Base-by-base conservation (phyloP, 2,888 invertebrate genomes). In the Lepetodrilus schrolli region DNA sequence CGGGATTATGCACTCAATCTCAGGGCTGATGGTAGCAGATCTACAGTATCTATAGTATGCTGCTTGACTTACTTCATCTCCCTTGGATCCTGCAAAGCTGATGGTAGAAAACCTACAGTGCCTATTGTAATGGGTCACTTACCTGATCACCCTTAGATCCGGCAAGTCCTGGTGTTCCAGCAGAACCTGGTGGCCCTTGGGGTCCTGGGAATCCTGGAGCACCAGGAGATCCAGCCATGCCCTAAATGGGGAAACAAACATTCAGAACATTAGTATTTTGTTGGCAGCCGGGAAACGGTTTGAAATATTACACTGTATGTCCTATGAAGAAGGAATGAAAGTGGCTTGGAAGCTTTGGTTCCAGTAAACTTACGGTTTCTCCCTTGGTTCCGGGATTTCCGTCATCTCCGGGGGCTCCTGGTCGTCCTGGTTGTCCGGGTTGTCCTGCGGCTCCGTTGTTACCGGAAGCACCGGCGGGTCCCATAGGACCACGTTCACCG, bases 161-260 rank as follows among this genome's bases (percentile, higher is more conserved):
- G 23, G 66, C 37, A 5, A 74, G 7, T 23, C 82, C 83, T n/a
- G 73, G 21, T 17, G 70, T 65, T 30, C 83, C 83, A 13, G 77
- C 49, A 38, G 47, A 21, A 8, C 85, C 85, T 13, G 82, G 76
- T 5, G 81, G 79, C 50, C 85, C 85, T 48, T 80, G 79, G 26
- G 83, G 82, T 66, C 87, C 87, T 5, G 87, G 82, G 71, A 85
- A 83, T 66, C 87, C 87, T 10, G 78, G 72, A 4, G 81, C 75
- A 58, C 87, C 87, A 34, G 82, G 66, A 0, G 85, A 78, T 73
- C 95, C 95, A 91, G 93, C 92, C 21, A 92, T 91, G 80, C 95
- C 95, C 87, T 94, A 93, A 1, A 92, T n/a, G 1, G 43, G 17
- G 43, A 17, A 7, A 37, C 38, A 43, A 43, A 4, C n/a, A 10